Conservation (phyloP, 2,113 vertebrate genomes). For the Euleptes europaea region DNA sequence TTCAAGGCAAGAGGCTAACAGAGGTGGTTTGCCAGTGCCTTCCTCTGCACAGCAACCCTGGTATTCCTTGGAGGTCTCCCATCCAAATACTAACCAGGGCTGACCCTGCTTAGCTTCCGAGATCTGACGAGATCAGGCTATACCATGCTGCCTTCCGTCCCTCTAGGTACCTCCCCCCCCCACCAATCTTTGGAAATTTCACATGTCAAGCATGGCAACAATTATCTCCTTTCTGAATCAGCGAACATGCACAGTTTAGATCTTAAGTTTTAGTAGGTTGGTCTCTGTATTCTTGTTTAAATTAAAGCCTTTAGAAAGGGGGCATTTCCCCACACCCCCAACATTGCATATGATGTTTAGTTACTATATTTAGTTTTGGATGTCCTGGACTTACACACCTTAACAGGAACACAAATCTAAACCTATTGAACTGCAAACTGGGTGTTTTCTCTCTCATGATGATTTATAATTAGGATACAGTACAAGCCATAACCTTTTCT, state of each 20-base stretch:
- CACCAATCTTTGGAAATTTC: too few species aligned
- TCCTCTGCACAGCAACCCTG: too few species aligned
- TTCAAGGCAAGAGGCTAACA: too few species aligned
- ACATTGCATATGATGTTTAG: too few species aligned
- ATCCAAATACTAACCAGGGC: too few species aligned
- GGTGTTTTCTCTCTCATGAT: neutral
- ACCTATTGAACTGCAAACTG: fast-evolving
- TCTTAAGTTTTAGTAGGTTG: neutral
- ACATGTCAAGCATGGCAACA: neutral
- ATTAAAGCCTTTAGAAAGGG: neutral
- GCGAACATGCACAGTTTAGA: neutral
- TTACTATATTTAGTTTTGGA: neutral
- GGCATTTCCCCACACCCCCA: too few species aligned
- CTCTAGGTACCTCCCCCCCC: too few species aligned
- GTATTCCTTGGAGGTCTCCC: too few species aligned
- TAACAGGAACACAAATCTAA: neutral
- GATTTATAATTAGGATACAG: neutral
- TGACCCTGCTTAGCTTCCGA: too few species aligned
- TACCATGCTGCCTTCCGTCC: too few species aligned
- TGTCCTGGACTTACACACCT: neutral
- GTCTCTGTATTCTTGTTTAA: slow-evolving; percentile 1
- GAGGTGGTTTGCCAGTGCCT: too few species aligned
- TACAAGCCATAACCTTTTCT: neutral
- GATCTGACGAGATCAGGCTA: too few species aligned
- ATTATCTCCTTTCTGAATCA: neutral